Evolutionary conservation across 2,113 vertebrate species (phyloP), one percentile per base, ranked within the genome.

Genomic region (Syngnathus scovelli): DNA sequence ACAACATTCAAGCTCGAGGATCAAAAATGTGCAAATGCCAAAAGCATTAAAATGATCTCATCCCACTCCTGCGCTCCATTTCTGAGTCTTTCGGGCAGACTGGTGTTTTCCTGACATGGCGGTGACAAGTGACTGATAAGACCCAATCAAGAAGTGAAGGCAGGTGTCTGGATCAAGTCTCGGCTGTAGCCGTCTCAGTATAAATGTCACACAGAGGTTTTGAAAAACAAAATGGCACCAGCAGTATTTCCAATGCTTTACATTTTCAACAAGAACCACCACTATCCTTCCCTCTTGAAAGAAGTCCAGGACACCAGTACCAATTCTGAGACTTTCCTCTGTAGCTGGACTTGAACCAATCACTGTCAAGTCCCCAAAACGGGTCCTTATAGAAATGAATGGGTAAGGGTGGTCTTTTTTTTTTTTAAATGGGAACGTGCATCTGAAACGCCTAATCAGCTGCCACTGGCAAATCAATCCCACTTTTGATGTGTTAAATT

Each of bases 91-190:
- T 62, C 21, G 13, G 60, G n/a, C 38, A 61, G n/a, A n/a, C 39
- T 43, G 60, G 10, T 44, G 38, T 61, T 43, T 43, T 23, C 60
- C 39, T 61, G 60, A 39, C 60, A 44, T 61, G 19, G 12, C 7
- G 6, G 19, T 61, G 60, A 61, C 39, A 61, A 43, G 19, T 61
- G 60, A 61, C n/a, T 61, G 61, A 62, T 44, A 62, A 27, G 41
- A 41, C 13, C 41, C 41, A 23, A 62, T 27, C 61, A 62, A 13
- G 21, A 62, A 27, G 61, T 62, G 61, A 62, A 23, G 39, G 61
- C 15, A 21, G 61, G 61, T 62, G 41, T 15, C n/a, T 44, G 41
- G 61, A 62, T 61, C 38, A 61, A 39, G 9, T 39, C 18, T 39
- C 9, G 5, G 12, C 61, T 44, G 21, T 21, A 18, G 61, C 6